These are phyloP conservation scores for Haemorhous mexicanus DNA, from an alignment of 2,113 vertebrate genomes.

Conservation along the genomic window DNA sequence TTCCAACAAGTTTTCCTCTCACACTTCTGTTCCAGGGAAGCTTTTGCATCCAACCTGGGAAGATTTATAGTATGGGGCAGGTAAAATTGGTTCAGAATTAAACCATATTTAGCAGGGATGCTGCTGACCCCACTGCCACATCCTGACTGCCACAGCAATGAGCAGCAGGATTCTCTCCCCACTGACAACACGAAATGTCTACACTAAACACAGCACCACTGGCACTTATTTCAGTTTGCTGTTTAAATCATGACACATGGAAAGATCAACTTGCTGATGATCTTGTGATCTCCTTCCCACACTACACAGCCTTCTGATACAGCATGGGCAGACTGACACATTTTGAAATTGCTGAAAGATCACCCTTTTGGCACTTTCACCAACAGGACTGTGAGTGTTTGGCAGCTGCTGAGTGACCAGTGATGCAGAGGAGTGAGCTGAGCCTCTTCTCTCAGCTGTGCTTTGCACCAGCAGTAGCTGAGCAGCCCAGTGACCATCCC, in stretches of 20 bases:
- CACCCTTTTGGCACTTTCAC: neutral
- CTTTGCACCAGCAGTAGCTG: neutral
- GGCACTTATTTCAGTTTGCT: neutral
- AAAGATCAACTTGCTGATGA: neutral
- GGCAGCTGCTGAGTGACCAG: neutral
- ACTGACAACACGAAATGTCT: rapidly evolving
- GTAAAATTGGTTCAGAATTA: neutral
- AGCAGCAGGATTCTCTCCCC: neutral
- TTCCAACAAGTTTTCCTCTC: neutral
- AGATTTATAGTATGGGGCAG: neutral
- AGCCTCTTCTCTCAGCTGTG: neutral
- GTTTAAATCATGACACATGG: rapidly evolving
- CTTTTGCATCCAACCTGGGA: neutral
- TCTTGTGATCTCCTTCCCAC: neutral
- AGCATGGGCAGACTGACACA: neutral
- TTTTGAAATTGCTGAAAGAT: neutral
- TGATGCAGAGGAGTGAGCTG: rapidly evolving
- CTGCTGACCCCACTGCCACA: neutral
- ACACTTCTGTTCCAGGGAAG: neutral
- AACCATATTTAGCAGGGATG: neutral
- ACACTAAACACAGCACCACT: rapidly evolving
- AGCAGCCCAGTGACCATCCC: neutral
- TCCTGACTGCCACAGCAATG: rapidly evolving
- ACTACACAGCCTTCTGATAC: neutral
- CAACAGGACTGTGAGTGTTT: neutral